Percentiles rank a stretch among this genome's conserved stretches.
Conservation (phyloP, 2,797 vertebrate species). For the Peromyscus attwateri region DNA sequence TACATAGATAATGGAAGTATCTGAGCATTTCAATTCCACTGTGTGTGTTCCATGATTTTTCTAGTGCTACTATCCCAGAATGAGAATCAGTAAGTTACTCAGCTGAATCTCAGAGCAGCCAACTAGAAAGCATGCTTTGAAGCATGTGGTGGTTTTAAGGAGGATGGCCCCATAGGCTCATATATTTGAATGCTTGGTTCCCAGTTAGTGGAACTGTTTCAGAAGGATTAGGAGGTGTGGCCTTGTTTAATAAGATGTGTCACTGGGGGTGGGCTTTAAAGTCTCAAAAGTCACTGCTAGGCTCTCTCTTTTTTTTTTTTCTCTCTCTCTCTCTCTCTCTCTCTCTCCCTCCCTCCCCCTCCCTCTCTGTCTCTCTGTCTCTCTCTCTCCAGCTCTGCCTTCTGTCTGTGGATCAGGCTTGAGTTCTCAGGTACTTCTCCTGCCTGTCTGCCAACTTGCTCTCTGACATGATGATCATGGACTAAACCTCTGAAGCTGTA, state of each 20-base stretch:
- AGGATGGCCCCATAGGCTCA: not conserved
- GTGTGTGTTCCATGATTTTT: not conserved
- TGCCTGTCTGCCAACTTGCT: too few relatives aligned
- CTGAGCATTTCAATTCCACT: not conserved
- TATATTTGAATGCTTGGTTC: not conserved
- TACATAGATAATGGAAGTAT: not conserved
- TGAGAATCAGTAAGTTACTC: not conserved
- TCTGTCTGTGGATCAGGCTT: not conserved
- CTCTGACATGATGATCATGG: not conserved
- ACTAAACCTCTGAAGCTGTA: not conserved
- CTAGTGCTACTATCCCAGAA: not conserved
- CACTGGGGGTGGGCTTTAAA: not conserved
- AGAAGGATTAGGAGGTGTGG: not conserved
- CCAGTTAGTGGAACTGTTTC: not conserved
- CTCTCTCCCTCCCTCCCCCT: not conserved
- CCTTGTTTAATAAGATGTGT: not conserved
- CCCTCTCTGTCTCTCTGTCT: not conserved
- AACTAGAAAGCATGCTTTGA: not conserved
- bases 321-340: not conserved
- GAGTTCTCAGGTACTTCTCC: not conserved
- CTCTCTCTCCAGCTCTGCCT: not conserved
- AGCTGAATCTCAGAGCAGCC: not conserved
- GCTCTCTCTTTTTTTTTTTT: not conserved
- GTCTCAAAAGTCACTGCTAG: not conserved
- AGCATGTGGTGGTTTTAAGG: not conserved